phyloP scores from a whole-genome alignment of 1,140 invertebrate species.

The Paralvinella palmiformis region DNA sequence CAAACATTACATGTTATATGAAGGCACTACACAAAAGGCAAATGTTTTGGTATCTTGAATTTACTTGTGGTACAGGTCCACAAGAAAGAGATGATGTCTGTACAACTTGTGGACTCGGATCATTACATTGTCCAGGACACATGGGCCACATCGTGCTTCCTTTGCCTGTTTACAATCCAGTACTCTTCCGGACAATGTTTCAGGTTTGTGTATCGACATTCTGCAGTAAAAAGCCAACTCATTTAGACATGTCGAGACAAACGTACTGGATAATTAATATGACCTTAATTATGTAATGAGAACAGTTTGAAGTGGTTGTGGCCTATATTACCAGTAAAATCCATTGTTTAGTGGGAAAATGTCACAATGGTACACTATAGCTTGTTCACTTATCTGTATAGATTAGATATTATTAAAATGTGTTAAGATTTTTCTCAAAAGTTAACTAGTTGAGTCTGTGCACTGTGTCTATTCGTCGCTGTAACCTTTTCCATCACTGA shows the following conservation, averaged over 20 bases:
- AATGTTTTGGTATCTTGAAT: background rate
- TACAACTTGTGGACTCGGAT: conserved; percentile 68
- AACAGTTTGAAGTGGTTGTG: background rate
- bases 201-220: conserved; percentile 51
- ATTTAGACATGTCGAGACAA: background rate
- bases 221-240: background rate
- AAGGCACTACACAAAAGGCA: background rate
- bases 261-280: background rate
- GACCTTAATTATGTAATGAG: background rate
- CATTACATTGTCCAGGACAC: conserved; percentile 80
- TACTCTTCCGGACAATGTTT: conserved; percentile 73
- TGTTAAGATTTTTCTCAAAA: background rate
- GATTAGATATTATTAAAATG: background rate
- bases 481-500: background rate
- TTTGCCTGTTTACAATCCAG: conserved; percentile 82
- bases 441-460: background rate
- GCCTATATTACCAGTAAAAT: background rate
- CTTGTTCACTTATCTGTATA: too few relatives aligned
- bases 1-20: background rate
- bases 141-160: conserved; percentile 92
- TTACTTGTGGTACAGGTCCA: conserved; percentile 43
- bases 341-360: background rate
- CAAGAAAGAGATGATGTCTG: conserved; percentile 62
- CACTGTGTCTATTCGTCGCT: background rate
- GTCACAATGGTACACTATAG: background rate